Base-by-base conservation (phyloP, 30 jellyfish, hydroid and myxozoan species). In the Catostylus mosaicus region DNA sequence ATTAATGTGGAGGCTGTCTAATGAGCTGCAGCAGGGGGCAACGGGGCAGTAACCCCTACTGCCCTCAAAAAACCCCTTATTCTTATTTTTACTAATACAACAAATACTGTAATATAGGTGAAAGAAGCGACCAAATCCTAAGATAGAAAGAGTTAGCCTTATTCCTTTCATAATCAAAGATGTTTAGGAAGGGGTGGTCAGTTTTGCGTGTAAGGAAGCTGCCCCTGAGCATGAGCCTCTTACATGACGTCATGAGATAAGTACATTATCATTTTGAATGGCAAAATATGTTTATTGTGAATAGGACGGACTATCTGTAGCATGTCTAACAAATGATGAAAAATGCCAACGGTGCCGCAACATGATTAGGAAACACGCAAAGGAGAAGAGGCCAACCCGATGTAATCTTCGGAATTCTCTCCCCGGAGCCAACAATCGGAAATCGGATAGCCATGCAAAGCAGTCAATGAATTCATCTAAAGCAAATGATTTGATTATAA, bases 341-440 rank as follows among this genome's bases (percentile, higher is more conserved):
- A 48, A 48, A 48, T 48, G 63, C 63, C 63, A 48, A 9, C 19
- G 11, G 38, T 59, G 38, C 71, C 71, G 38, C 71, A 59, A 59
- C 26, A 23, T 27, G 40, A 59, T 59, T 59, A 59, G 37, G 71
- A 59, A 59, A 12, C 4, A 59, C 37, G 26, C 37, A 59, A 22
- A 59, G 38, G 37, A 59, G 9, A 59, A 59, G 71, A 37, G 8
- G 3, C 11, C 4, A 6, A 59, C 37, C 71, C 71, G 38, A 59
- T 27, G 38, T 59, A 59, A 23, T 59, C 37, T 12, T 3, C 38
- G 26, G 38, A 12, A 59, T 59, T 59, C 71, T 59, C 33, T 59
- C 38, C 3, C 1, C 19, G 38, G 38, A 59, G 71, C 71, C 71
- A 59, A 35, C 8, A 59, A 59, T 59, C 1, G 71, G 71, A 59